A percentile compares a stretch with the other conserved stretches of the same genome.
phyloP scores from a whole-genome alignment of 1,140 invertebrate species.

The Bombus fervidus region DNA sequence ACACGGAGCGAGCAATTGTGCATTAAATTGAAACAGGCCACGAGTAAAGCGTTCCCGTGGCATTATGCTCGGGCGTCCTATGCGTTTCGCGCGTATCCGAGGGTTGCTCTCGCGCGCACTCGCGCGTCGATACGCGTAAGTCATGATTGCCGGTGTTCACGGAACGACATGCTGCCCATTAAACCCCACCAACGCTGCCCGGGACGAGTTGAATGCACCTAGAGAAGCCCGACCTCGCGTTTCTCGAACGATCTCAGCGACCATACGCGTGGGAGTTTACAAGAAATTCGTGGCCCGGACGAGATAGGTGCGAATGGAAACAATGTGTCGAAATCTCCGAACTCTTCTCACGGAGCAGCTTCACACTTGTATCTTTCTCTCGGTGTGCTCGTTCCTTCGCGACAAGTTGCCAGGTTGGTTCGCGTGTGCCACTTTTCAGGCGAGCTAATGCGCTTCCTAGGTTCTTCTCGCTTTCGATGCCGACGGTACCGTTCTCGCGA shows the following conservation, averaged over 20 bases:
- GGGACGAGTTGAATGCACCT: slow-evolving; percentile 44
- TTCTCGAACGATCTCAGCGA: background rate
- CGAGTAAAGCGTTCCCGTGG: slow-evolving; percentile 34
- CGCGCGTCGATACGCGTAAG: slow-evolving; percentile 49
- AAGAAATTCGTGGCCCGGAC: slow-evolving; percentile 44
- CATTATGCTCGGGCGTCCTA: slow-evolving; percentile 12
- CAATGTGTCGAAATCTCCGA: slow-evolving; percentile 33
- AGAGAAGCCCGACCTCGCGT: background rate
- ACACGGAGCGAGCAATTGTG: slow-evolving; percentile 15
- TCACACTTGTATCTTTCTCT: background rate
- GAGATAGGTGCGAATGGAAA: slow-evolving; percentile 30
- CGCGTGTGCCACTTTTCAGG: too few species aligned
- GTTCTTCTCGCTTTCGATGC: slow-evolving; percentile 37
- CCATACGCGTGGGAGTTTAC: slow-evolving; percentile 48
- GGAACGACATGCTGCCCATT: slow-evolving; percentile 42
- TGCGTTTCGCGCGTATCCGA: slow-evolving; percentile 26
- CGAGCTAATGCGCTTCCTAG: slow-evolving; percentile 48
- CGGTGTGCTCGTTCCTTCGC: background rate
- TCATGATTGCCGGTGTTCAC: slow-evolving; percentile 42
- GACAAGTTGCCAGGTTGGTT: background rate
- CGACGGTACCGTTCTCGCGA: slow-evolving; percentile 6
- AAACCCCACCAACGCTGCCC: slow-evolving; percentile 45
- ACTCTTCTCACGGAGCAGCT: slow-evolving; percentile 15
- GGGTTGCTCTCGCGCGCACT: background rate
- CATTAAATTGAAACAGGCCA: slow-evolving; percentile 49